Percentiles rank a stretch among this genome's conserved stretches.
phyloP scores from a whole-genome alignment of 1,140 invertebrate genomes.

The Drosophila takahashii region DNA sequence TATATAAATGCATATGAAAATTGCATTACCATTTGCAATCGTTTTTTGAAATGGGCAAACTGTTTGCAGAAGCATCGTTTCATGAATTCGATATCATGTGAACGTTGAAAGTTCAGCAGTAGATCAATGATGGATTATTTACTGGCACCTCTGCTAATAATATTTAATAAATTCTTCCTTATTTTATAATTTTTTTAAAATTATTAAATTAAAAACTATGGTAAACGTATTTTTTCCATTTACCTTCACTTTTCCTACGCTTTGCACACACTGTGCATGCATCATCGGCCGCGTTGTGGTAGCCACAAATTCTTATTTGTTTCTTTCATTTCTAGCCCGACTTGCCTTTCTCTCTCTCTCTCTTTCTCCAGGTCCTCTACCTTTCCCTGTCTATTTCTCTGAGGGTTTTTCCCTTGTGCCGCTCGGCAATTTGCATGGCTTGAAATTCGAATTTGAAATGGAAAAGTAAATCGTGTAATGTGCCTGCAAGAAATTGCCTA shows the following conservation, averaged over 20 bases:
- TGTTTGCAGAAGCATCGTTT: too few relatives aligned
- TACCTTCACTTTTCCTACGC: background rate
- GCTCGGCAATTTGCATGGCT: slow-evolving; percentile 77
- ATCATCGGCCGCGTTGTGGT: slow-evolving; percentile 75
- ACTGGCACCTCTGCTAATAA: too few relatives aligned
- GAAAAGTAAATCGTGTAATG: slow-evolving; percentile 81
- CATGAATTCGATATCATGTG: too few relatives aligned
- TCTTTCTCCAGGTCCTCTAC: slow-evolving; percentile 5
- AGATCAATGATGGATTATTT: too few relatives aligned
- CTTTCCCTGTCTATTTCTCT: slow-evolving; percentile 24
- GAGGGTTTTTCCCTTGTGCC: slow-evolving; percentile 29
- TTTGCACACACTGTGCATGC: slow-evolving; percentile 34
- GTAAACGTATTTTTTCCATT: background rate
- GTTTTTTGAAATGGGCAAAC: too few relatives aligned
- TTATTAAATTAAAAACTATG: too few relatives aligned
- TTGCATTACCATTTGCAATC: too few relatives aligned
- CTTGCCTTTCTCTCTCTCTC: slow-evolving; percentile 9
- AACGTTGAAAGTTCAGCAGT: too few relatives aligned
- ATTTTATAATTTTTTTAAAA: too few relatives aligned
- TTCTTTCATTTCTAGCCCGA: slow-evolving; percentile 39
- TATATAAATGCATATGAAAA: too few relatives aligned
- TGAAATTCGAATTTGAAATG: slow-evolving; percentile 77
- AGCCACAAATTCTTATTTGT: slow-evolving; percentile 66
- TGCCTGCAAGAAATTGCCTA: slow-evolving; percentile 80
- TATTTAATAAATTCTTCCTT: too few relatives aligned